These are phyloP conservation scores for Pipa parva DNA, from an alignment of 2,113 vertebrate species.

Conservation along the genomic window DNA sequence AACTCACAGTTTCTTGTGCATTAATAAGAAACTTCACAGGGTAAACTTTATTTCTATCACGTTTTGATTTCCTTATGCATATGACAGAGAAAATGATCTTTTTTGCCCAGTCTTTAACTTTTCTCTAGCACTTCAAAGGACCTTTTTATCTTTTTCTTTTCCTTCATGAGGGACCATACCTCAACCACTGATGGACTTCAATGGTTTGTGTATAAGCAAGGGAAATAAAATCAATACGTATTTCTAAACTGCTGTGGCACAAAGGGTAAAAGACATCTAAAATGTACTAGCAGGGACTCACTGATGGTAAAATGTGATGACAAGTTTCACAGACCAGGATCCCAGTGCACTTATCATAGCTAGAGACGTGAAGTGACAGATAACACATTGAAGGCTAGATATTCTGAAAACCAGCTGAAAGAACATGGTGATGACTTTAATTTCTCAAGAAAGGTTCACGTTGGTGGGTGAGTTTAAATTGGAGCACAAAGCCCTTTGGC, in stretches of 20 bases:
- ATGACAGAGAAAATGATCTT: no score
- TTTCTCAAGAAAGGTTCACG: slow-evolving; percentile 34
- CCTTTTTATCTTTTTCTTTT: background rate
- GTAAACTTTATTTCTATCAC: slow-evolving; percentile 13
- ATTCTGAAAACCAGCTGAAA: background rate
- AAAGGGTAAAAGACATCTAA: background rate
- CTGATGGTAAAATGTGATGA: slow-evolving; percentile 32
- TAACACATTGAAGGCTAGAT: slow-evolving; percentile 23
- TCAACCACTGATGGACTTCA: background rate
- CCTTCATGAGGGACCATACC: background rate
- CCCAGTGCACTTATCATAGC: slow-evolving; percentile 28
- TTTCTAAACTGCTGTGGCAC: slow-evolving; percentile 6
- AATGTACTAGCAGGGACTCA: slow-evolving; percentile 19
- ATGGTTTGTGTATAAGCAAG: slow-evolving; percentile 9
- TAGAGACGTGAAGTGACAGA: slow-evolving; percentile 35
- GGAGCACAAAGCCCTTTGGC: slow-evolving; percentile 32
- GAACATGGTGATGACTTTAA: slow-evolving; percentile 15
- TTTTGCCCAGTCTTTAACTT: no score
- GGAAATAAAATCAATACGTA: slow-evolving; percentile 26
- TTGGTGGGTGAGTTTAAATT: slow-evolving; percentile 31
- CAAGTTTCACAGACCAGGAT: slow-evolving; percentile 19
- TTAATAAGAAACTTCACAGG: no score
- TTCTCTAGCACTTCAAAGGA: no score
- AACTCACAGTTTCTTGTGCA: background rate
- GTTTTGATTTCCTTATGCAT: slow-evolving; percentile 43